These are phyloP conservation scores for Psittacula cyanocephala DNA, from an alignment of 2,113 vertebrate species.

Conservation along the genomic window DNA sequence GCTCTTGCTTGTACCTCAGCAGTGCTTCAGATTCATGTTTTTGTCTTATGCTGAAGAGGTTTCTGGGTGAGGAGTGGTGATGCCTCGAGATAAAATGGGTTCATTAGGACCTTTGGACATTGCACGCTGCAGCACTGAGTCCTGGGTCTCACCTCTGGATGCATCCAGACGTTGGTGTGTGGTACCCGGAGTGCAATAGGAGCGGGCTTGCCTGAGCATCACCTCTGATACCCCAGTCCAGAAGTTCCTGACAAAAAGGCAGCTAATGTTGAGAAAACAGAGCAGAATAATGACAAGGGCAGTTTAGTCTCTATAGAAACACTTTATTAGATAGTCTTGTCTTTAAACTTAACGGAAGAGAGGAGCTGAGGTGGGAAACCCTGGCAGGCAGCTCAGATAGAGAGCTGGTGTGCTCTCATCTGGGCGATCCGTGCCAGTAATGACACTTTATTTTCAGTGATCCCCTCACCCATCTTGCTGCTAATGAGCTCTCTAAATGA, in stretches of 20 bases:
- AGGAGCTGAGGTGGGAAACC: not conserved
- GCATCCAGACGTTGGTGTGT: not conserved
- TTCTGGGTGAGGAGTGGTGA: not conserved
- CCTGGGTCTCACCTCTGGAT: not conserved
- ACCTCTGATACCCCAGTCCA: accelerated
- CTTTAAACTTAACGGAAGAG: not conserved
- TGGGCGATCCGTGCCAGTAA: not conserved
- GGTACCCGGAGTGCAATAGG: not conserved
- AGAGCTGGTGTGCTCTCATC: not conserved
- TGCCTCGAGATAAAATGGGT: not conserved
- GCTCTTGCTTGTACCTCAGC: not conserved
- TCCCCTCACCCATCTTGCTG: accelerated
- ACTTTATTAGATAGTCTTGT: slow-evolving; percentile 15
- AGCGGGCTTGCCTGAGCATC: not conserved
- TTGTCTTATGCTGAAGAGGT: not conserved
- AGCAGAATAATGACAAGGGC: not conserved
- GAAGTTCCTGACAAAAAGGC: not conserved
- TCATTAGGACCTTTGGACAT: not conserved
- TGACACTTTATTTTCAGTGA: not conserved
- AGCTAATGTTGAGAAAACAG: not conserved
- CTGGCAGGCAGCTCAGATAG: not conserved
- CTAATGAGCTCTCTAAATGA: slow-evolving; percentile 5
- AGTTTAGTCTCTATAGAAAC: slow-evolving; percentile 30
- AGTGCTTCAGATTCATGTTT: slow-evolving; percentile 15
- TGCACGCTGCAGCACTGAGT: not conserved